Evolutionary conservation across 2,888 invertebrate species (phyloP).

Genomic region (Athalia cordata): DNA sequence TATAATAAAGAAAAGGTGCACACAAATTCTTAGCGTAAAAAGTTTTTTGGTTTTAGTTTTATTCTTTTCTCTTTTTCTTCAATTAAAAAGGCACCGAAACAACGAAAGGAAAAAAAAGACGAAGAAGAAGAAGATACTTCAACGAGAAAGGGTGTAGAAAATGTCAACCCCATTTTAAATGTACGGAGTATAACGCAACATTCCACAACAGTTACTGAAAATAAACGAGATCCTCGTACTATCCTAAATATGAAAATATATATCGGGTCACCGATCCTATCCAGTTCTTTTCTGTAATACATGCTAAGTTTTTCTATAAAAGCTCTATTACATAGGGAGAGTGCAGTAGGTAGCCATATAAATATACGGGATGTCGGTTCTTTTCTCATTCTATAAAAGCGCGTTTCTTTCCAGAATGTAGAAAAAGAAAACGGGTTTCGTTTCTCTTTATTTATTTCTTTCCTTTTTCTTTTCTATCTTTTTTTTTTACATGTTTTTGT

Average conservation of each 20-base stretch:
- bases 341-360: not conserved
- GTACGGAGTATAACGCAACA: too few relatives aligned
- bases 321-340: not conserved
- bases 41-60: too few relatives aligned
- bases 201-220: not conserved
- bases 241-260: not conserved
- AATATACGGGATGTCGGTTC: slow-evolving; percentile 7
- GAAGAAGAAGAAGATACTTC: not conserved
- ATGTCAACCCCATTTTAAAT: too few relatives aligned
- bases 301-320: not conserved
- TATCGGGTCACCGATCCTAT: slow-evolving; percentile 6
- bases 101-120: not conserved
- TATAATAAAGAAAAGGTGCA: too few relatives aligned
- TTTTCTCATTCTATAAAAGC: slow-evolving; percentile 10
- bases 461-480: too few relatives aligned
- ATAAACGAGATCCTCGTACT: not conserved
- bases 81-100: too few relatives aligned
- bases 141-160: too few relatives aligned
- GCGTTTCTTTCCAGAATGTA: not conserved
- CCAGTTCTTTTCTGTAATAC: not conserved
- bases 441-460: too few relatives aligned
- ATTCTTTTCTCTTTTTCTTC: too few relatives aligned
- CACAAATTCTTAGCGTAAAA: too few relatives aligned
- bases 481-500: too few relatives aligned
- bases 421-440: too few relatives aligned